phyloP scores from a whole-genome alignment of 2,888 invertebrate genomes.

The Drosophila rellima region DNA sequence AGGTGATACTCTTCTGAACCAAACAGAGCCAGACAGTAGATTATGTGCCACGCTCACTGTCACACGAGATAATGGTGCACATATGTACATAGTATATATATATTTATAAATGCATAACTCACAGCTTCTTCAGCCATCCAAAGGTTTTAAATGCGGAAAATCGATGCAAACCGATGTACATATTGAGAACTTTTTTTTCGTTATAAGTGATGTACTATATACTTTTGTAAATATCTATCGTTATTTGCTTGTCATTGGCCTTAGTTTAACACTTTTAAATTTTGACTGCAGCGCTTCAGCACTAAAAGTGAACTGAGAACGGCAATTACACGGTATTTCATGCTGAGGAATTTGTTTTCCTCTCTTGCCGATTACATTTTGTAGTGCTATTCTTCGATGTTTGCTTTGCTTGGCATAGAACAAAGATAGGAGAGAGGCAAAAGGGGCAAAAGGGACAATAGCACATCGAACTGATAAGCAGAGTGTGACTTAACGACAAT shows the following conservation, averaged over 20 bases:
- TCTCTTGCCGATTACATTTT: conserved; percentile 51
- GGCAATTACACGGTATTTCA: conserved; percentile 32
- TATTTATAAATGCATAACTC: conserved; percentile 31
- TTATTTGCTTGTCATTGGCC: neutral
- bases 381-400: conserved; percentile 33
- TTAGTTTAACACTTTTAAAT: conserved; percentile 9
- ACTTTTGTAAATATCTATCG: neutral
- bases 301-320: conserved; percentile 47
- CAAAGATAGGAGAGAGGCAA: neutral
- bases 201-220: neutral
- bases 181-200: conserved; percentile 27
- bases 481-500: conserved; percentile 41
- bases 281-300: conserved; percentile 43
- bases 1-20: conserved; percentile 29
- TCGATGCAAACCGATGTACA: conserved; percentile 42
- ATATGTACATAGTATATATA: neutral
- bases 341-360: conserved; percentile 35
- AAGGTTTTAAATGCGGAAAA: conserved; percentile 43
- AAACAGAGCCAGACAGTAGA: neutral
- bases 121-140: conserved; percentile 50
- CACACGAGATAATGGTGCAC: conserved; percentile 6
- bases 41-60: conserved; percentile 26
- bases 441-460: conserved; percentile 20
- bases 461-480: conserved; percentile 49
- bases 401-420: conserved; percentile 37